These are phyloP conservation scores for Alcedo atthis DNA, from an alignment of 2,797 vertebrate species.

Conservation along the genomic window DNA sequence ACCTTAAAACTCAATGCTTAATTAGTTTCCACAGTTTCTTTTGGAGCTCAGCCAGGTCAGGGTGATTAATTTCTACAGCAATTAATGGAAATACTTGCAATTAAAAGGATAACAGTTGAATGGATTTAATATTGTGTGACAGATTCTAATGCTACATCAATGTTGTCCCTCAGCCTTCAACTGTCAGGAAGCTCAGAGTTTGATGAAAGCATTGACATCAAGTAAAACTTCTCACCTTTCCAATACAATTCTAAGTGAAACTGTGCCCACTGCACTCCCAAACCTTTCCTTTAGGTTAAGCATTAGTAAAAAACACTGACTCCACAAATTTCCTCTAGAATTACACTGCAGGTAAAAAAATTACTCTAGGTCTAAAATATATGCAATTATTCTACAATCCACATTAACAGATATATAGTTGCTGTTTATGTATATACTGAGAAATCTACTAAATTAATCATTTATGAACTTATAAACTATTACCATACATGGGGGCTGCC, in stretches of 20 bases:
- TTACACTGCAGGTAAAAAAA: not conserved
- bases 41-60: conserved; percentile 63
- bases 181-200: not conserved
- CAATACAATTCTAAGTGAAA: not conserved
- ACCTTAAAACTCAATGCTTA: conserved; percentile 72
- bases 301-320: not conserved
- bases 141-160: not conserved
- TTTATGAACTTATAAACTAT: not conserved
- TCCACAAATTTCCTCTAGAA: not conserved
- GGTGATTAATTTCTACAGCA: conserved; percentile 61
- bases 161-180: not conserved
- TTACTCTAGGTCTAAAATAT: not conserved
- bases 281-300: not conserved
- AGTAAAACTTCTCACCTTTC: not conserved
- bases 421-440: not conserved
- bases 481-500: not conserved
- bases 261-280: not conserved
- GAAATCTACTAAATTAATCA: not conserved
- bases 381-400: not conserved
- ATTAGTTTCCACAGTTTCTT: conserved; percentile 70
- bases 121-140: not conserved
- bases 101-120: conserved; percentile 41
- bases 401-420: not conserved
- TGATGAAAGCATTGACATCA: conserved; percentile 13
- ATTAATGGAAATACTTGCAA: conserved; percentile 65